Percentiles rank a stretch among this genome's conserved stretches.
Evolutionary conservation across 1,140 invertebrate genomes (phyloP).

Genomic region (Achatina immaculata): DNA sequence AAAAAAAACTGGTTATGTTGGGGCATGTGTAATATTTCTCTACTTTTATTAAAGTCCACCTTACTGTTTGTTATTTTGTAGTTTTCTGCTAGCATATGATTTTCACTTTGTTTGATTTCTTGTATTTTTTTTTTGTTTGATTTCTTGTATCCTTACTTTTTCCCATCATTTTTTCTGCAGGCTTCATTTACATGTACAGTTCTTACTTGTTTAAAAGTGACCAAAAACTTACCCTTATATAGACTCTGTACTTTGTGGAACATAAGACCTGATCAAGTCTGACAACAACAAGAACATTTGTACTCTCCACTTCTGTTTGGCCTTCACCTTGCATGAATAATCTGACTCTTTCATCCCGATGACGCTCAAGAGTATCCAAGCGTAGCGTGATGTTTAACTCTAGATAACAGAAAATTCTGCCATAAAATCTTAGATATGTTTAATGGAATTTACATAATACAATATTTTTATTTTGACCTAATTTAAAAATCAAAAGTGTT

Average conservation of each 20-base stretch:
- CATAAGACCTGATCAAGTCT: conserved; percentile 27
- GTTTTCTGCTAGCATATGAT: too few species aligned
- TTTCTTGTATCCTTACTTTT: too few species aligned
- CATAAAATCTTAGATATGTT: background rate
- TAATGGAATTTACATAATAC: background rate
- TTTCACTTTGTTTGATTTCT: too few species aligned
- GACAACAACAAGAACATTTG: conserved; percentile 17
- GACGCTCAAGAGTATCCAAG: conserved; percentile 45
- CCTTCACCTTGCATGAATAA: conserved; percentile 37
- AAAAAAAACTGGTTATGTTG: too few species aligned
- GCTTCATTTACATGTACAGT: too few species aligned
- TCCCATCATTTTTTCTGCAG: too few species aligned
- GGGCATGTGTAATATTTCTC: too few species aligned
- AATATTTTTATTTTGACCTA: background rate
- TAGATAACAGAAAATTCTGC: conserved; percentile 24
- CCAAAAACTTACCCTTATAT: conserved; percentile 31
- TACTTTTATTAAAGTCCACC: too few species aligned
- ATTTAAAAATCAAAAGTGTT: background rate
- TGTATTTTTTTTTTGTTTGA: too few species aligned
- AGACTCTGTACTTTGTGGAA: conserved; percentile 34
- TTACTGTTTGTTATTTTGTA: too few species aligned
- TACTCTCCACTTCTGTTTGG: conserved; percentile 19
- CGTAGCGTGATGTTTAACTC: conserved; percentile 42
- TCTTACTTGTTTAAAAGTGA: too few species aligned
- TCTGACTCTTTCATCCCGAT: conserved; percentile 42